These are phyloP conservation scores for Adelges cooleyi DNA, from an alignment of 1,140 invertebrate species.

Conservation along the genomic window DNA sequence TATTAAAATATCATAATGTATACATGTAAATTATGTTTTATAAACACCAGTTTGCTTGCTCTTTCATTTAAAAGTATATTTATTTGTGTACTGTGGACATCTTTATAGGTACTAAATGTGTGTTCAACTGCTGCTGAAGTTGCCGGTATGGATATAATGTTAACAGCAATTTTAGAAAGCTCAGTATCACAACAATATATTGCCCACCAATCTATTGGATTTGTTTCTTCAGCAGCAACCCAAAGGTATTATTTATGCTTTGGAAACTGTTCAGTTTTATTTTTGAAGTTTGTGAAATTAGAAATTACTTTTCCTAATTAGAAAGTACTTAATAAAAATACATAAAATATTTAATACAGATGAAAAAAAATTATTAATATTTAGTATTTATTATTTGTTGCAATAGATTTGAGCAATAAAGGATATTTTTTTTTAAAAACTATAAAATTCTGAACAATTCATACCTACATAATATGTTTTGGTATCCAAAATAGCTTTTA, in stretches of 20 bases:
- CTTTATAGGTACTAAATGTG: no score
- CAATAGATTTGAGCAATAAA: not conserved
- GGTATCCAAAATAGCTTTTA: no score
- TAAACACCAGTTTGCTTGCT: not conserved
- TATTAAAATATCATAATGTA: no score
- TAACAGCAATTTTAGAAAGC: no score
- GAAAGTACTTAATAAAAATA: no score
- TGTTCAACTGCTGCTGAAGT: not conserved
- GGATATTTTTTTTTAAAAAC: not conserved
- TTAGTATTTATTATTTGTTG: not conserved
- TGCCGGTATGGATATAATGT: not conserved
- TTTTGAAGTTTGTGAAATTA: not conserved
- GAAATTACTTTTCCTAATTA: not conserved
- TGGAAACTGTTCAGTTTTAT: not conserved
- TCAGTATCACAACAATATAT: no score
- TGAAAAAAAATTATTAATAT: not conserved
- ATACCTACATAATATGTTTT: no score
- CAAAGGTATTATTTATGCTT: not conserved
- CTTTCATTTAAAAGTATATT: slow-evolving; percentile 5
- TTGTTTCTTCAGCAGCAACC: no score
- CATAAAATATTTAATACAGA: not conserved
- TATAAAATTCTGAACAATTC: no score
- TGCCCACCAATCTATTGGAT: no score
- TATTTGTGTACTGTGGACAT: not conserved
- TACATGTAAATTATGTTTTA: slow-evolving; percentile 1